phyloP scores from a whole-genome alignment of 53 echinoderm and acorn worm genomes.

The Patiria pectinifera region DNA sequence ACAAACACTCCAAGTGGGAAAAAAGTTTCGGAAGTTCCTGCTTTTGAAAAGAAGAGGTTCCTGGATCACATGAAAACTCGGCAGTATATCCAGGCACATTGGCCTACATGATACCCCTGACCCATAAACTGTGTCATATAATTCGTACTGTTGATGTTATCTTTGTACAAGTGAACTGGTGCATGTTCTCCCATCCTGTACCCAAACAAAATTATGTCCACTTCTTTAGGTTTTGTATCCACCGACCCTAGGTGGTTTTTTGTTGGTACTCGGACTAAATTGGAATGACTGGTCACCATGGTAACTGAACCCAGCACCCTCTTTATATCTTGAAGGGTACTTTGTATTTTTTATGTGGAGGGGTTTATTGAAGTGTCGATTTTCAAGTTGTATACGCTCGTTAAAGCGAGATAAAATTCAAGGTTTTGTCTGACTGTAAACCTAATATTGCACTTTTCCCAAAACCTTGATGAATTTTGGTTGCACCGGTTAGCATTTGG shows the following conservation, averaged over 20 bases:
- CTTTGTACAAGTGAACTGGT: neutral
- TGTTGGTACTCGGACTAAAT: neutral
- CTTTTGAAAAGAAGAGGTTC: neutral
- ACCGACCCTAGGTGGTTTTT: too few relatives aligned
- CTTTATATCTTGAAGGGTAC: neutral
- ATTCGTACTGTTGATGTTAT: too few relatives aligned
- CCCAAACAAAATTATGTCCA: neutral
- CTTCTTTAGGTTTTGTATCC: neutral
- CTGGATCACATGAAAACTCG: neutral
- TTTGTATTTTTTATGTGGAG: neutral
- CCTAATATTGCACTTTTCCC: neutral
- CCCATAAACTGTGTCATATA: neutral
- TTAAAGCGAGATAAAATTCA: too few relatives aligned
- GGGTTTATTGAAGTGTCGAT: neutral
- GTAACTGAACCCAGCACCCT: neutral
- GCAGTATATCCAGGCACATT: neutral
- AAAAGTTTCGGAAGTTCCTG: neutral
- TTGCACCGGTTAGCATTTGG: neutral
- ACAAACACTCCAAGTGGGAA: neutral
- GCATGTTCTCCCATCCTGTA: too few relatives aligned
- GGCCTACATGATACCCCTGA: neutral
- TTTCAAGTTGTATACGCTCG: neutral
- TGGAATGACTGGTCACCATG: neutral
- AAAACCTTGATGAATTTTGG: conserved; percentile 8
- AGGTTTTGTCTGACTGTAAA: too few relatives aligned